Evolutionary conservation across 2,797 vertebrate species (phyloP).

Genomic region (Pseudotriccus pelzelni): DNA sequence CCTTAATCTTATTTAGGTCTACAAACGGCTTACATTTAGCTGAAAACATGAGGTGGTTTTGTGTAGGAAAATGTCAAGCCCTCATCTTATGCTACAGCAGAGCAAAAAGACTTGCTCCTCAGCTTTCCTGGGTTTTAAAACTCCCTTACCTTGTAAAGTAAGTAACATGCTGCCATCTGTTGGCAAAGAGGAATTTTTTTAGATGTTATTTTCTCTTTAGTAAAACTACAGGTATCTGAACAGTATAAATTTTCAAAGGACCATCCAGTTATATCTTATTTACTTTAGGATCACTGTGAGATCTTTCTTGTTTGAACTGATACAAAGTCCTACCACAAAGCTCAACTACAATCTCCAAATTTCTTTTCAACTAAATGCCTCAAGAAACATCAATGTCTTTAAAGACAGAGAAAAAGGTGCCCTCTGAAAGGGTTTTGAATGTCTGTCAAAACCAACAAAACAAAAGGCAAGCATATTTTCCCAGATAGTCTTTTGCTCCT

Average conservation of each 20-base stretch:
- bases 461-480: not conserved
- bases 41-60: slow-evolving; percentile 20
- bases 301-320: not conserved
- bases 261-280: not conserved
- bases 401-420: not conserved
- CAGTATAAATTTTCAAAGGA: not conserved
- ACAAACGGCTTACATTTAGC: slow-evolving; percentile 35
- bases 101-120: not conserved
- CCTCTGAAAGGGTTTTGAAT: not conserved
- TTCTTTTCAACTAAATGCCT: not conserved
- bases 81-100: not conserved
- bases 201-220: not conserved
- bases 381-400: not conserved
- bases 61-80: slow-evolving; percentile 5
- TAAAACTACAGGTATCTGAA: not conserved
- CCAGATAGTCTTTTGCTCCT: not conserved
- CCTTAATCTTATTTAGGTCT: slow-evolving; percentile 42
- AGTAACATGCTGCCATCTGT: slow-evolving; percentile 61
- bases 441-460: not conserved
- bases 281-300: not conserved
- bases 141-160: not conserved
- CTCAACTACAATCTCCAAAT: not conserved
- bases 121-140: not conserved
- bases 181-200: not conserved
- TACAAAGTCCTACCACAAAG: not conserved